phyloP scores from a whole-genome alignment of 2,797 vertebrate genomes.

The Selene dorsalis region DNA sequence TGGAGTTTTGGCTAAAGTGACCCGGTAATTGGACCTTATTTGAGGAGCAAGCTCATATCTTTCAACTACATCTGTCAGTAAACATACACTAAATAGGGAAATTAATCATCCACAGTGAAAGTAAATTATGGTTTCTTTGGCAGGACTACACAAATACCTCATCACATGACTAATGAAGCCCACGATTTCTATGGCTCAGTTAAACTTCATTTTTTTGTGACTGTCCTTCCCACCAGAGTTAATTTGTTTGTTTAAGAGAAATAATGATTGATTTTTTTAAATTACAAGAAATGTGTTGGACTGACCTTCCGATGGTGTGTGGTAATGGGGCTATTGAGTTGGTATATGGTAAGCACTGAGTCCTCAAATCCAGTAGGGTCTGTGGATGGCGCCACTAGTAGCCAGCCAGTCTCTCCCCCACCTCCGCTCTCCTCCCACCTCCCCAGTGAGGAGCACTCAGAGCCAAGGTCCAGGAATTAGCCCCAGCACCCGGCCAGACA shows the following conservation, averaged over 20 bases:
- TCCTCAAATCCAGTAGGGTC: slow-evolving; percentile 76
- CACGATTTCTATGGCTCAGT: neutral
- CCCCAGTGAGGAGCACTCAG: slow-evolving; percentile 77
- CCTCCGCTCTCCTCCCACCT: slow-evolving; percentile 65
- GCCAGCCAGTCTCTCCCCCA: slow-evolving; percentile 77
- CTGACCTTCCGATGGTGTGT: slow-evolving; percentile 27
- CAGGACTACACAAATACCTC: neutral
- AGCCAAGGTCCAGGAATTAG: slow-evolving; percentile 82
- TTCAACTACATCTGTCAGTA: slow-evolving; percentile 4
- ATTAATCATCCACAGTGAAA: neutral
- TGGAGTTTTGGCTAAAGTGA: neutral
- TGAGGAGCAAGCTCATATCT: neutral
- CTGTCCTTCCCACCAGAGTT: neutral
- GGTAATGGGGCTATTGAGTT: slow-evolving; percentile 61
- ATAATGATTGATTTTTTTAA: slow-evolving; percentile 6
- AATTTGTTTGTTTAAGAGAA: neutral
- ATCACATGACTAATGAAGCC: slow-evolving; percentile 10
- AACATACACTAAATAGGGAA: neutral
- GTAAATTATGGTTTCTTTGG: neutral
- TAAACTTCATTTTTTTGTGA: neutral
- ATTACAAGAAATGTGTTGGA: slow-evolving; percentile 18
- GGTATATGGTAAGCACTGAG: slow-evolving; percentile 64
- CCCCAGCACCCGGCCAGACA: slow-evolving; percentile 81
- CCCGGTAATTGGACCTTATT: slow-evolving; percentile 12
- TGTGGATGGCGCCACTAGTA: slow-evolving; percentile 77